Conservation (phyloP, 2,797 vertebrate genomes). For the Varecia variegata region DNA sequence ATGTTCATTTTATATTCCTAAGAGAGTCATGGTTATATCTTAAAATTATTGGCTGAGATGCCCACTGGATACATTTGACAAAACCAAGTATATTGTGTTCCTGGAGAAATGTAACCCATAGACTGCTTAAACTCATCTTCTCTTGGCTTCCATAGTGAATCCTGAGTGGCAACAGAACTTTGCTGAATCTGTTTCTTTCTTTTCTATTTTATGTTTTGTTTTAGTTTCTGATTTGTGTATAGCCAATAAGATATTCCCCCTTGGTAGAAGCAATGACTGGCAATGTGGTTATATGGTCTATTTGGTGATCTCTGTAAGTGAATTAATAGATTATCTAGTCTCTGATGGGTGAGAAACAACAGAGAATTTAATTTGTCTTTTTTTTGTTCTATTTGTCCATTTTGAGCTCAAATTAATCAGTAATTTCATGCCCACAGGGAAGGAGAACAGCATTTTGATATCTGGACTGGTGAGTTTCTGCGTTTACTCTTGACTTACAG, state of each 20-base stretch:
- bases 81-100: neutral
- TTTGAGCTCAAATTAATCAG: slow-evolving; percentile 2
- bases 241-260: neutral
- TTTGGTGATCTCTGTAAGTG: neutral
- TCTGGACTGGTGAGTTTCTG: neutral
- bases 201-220: slow-evolving; percentile 36
- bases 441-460: neutral
- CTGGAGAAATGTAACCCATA: neutral
- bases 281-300: neutral
- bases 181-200: neutral
- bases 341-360: neutral
- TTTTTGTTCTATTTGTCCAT: neutral
- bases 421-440: neutral
- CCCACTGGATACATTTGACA: neutral
- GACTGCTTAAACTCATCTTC: slow-evolving; percentile 14
- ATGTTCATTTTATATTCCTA: neutral
- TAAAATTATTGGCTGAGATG: neutral
- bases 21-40: neutral
- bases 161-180: neutral
- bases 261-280: neutral
- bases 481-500: neutral
- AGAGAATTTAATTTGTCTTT: slow-evolving; percentile 13
- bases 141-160: neutral
- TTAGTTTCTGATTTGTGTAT: neutral
- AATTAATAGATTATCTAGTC: neutral